These are phyloP conservation scores for Saccopteryx leptura DNA, from an alignment of 2,113 vertebrate genomes.

Conservation along the genomic window DNA sequence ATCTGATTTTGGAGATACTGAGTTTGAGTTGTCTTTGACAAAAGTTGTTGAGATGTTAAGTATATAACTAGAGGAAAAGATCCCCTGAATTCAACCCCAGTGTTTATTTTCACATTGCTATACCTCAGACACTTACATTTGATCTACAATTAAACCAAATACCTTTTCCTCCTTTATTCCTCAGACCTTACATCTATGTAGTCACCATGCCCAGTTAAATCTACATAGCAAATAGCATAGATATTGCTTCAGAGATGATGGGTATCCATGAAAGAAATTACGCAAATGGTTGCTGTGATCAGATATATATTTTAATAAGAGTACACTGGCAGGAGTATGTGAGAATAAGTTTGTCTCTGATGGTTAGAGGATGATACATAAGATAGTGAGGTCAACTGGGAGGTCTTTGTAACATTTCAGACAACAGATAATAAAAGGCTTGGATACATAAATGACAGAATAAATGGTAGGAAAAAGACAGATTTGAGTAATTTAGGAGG, in stretches of 20 bases:
- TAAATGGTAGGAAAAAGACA: neutral
- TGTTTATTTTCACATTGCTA: neutral
- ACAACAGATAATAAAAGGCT: neutral
- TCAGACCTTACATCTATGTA: neutral
- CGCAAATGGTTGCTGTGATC: neutral
- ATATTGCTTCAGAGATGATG: neutral
- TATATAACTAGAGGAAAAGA: neutral
- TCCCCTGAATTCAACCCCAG: neutral
- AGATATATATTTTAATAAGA: neutral
- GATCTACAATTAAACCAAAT: neutral
- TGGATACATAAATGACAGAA: neutral
- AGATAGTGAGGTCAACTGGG: neutral
- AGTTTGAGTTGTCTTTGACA: neutral
- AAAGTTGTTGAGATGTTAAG: neutral
- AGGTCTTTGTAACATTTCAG: neutral
- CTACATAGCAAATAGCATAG: neutral
- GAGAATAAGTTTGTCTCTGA: neutral
- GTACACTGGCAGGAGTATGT: neutral
- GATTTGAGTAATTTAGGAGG: neutral
- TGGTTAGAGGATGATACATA: neutral
- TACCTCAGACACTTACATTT: neutral
- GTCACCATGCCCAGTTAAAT: neutral
- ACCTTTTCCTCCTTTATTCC: neutral
- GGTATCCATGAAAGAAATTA: neutral
- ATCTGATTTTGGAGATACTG: neutral